Percentiles rank a stretch among this genome's conserved stretches.
phyloP scores from a whole-genome alignment of 23 tunicate genomes.

The Corella eumyota region DNA sequence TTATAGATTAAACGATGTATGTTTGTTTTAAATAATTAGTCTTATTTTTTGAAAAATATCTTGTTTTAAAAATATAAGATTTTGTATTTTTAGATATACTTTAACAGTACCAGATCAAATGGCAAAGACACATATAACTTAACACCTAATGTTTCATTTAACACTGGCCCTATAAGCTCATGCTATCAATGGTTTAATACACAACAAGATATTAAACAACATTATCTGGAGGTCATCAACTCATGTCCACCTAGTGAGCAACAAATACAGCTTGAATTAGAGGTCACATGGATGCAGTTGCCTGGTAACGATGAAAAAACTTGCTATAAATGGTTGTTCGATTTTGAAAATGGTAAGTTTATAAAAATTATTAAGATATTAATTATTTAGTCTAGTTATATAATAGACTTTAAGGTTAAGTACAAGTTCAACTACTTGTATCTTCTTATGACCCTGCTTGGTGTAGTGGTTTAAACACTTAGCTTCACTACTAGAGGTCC shows the following conservation, averaged over 20 bases:
- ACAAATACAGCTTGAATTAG: neutral
- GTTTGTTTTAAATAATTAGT: neutral
- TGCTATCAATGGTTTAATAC: conserved; percentile 47
- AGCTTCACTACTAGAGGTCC: too few species aligned
- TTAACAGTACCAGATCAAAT: conserved; percentile 15
- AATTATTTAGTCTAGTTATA: neutral
- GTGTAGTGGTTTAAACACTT: too few species aligned
- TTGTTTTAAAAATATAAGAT: neutral
- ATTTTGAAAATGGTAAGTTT: conserved; percentile 18
- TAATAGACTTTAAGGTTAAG: too few species aligned
- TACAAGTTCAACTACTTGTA: too few species aligned
- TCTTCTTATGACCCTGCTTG: too few species aligned
- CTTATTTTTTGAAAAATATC: neutral
- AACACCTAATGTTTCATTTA: conserved; percentile 4
- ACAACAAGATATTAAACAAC: neutral
- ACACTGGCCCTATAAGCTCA: neutral
- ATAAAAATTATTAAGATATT: neutral
- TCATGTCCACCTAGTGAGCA: conserved; percentile 23
- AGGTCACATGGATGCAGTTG: conserved; percentile 1
- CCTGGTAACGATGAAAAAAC: neutral
- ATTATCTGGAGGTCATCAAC: neutral
- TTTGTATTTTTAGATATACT: conserved; percentile 8
- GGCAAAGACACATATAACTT: conserved; percentile 30
- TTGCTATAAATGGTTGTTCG: conserved; percentile 41
- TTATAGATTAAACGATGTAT: conserved; percentile 30